These are phyloP conservation scores for Cylloceria caligata DNA, from an alignment of 2,888 invertebrate genomes.

Conservation along the genomic window DNA sequence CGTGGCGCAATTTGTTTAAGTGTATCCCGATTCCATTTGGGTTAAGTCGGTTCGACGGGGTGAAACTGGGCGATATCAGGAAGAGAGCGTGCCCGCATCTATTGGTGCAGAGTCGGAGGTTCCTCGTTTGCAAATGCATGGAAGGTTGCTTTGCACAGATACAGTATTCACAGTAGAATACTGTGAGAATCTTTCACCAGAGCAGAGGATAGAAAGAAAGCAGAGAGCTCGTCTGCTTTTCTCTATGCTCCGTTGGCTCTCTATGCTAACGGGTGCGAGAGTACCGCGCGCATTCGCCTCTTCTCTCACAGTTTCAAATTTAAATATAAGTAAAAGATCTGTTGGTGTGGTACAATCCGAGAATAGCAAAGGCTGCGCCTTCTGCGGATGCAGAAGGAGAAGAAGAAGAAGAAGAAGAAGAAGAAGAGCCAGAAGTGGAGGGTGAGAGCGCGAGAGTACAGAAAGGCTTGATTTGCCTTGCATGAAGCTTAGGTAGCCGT, in stretches of 20 bases:
- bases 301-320: conserved; percentile 78
- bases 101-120: conserved; percentile 31
- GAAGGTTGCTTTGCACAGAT: conserved; percentile 44
- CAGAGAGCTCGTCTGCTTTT: conserved; percentile 38
- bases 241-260: conserved; percentile 53
- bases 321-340: conserved; percentile 84
- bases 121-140: conserved; percentile 72
- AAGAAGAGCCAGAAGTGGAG: conserved; percentile 10
- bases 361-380: conserved; percentile 77
- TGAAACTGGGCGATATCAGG: conserved; percentile 56
- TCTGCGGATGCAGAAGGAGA: conserved; percentile 67
- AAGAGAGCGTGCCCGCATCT: conserved; percentile 33
- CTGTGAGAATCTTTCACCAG: conserved; percentile 53
- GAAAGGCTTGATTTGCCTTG: conserved; percentile 83
- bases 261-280: conserved; percentile 61
- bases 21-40: conserved; percentile 83
- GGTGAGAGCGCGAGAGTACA: conserved; percentile 38
- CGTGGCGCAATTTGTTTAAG: conserved; percentile 83
- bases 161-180: conserved; percentile 40
- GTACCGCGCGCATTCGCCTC: conserved; percentile 70
- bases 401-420: conserved; percentile 8
- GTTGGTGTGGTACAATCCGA: conserved; percentile 76
- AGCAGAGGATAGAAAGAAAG: conserved; percentile 47
- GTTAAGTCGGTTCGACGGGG: conserved; percentile 73
- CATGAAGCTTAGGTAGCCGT: conserved; percentile 81